Evolutionary conservation across 2,113 vertebrate genomes (phyloP).

Genomic region (Rhea americana): DNA sequence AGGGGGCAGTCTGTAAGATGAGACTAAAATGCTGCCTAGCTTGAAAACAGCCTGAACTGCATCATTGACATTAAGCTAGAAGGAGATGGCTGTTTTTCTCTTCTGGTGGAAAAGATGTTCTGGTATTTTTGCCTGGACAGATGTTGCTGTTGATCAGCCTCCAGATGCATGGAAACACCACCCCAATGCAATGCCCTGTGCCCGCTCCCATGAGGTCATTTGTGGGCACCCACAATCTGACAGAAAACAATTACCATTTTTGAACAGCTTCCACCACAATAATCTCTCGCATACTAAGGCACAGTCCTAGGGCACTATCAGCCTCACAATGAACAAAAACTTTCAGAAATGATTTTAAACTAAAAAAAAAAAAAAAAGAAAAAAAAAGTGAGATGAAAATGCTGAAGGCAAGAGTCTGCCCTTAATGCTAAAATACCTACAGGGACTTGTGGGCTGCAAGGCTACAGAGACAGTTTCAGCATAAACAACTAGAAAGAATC

Average conservation of each 20-base stretch:
- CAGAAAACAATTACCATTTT: not conserved
- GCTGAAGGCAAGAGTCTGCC: not conserved
- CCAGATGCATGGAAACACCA: not conserved
- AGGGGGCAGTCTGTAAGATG: not conserved
- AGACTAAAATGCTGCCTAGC: not conserved
- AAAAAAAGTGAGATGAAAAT: not conserved
- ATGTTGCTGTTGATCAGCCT: not conserved
- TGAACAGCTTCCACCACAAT: not conserved
- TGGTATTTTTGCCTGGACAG: not conserved
- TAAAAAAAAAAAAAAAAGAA: not conserved
- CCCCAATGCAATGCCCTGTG: not conserved
- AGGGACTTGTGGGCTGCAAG: rapidly evolving
- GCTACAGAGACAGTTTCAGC: not conserved
- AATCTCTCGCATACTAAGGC: not conserved
- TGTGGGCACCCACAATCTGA: not conserved
- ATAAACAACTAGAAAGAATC: not conserved
- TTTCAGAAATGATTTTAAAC: not conserved
- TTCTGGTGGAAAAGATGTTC: not conserved
- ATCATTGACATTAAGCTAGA: too few species aligned
- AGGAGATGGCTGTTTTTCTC: not conserved
- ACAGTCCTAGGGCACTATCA: not conserved
- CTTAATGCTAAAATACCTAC: not conserved
- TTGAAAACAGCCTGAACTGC: not conserved
- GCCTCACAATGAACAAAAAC: not conserved
- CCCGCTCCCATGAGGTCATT: not conserved